Conservation (phyloP, 2,888 invertebrate genomes). For the Ochropacha duplaris region DNA sequence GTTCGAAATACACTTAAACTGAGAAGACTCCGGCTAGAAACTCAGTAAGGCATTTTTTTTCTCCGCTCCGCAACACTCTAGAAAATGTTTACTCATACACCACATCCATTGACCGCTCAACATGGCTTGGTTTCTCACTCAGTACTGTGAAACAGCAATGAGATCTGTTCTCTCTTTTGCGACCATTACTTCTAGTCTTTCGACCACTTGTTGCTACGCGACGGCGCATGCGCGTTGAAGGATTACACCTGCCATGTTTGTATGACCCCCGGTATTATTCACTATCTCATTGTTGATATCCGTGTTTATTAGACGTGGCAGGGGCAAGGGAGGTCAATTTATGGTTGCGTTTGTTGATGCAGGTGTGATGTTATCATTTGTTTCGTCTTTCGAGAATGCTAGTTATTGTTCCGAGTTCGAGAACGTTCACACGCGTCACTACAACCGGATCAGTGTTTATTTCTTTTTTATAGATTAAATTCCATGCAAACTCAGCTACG, state of each 20-base stretch:
- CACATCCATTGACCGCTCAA: background rate
- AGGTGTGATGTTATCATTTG: background rate
- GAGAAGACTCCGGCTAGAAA: too few species aligned
- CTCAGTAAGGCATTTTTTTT: too few species aligned
- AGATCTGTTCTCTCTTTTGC: background rate
- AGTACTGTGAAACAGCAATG: background rate
- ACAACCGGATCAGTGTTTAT: background rate
- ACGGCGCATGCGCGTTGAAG: background rate
- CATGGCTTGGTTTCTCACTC: background rate
- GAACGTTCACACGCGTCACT: background rate
- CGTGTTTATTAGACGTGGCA: background rate
- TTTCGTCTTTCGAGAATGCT: background rate
- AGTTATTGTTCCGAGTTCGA: too few species aligned
- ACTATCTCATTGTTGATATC: background rate
- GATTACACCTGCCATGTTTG: background rate
- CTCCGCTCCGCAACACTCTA: too few species aligned
- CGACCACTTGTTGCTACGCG: conserved; percentile 4
- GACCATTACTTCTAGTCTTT: background rate
- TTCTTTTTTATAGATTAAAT: too few species aligned
- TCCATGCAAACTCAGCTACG: too few species aligned
- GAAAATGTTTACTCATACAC: background rate
- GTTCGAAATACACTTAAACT: too few species aligned
- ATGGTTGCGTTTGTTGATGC: background rate
- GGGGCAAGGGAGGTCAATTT: background rate
- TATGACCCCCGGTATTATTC: background rate